Percentiles rank a stretch among this genome's conserved stretches.
Evolutionary conservation across 2,113 vertebrate genomes (phyloP).

Genomic region (Acanthochromis polyacanthus): DNA sequence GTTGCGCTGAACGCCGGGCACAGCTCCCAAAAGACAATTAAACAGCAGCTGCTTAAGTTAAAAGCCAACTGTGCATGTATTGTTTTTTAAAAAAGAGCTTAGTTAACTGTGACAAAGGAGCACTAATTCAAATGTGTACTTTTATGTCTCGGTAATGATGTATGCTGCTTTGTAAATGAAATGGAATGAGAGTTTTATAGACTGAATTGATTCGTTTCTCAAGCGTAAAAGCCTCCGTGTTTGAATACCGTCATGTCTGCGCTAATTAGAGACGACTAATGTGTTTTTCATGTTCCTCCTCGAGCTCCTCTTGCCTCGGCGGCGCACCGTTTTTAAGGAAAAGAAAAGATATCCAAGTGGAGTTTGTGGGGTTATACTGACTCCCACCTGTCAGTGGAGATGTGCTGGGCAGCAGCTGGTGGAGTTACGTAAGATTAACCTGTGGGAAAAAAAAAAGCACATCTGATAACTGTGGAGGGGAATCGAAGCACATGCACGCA

Average conservation of each 20-base stretch:
- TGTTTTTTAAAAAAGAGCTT: constrained; percentile 22
- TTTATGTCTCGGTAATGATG: constrained; percentile 48
- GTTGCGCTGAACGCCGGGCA: neutral
- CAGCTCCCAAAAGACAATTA: constrained; percentile 8
- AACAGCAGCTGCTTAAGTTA: constrained; percentile 29
- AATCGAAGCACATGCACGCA: constrained; percentile 8
- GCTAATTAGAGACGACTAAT: constrained; percentile 61
- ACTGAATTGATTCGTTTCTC: constrained; percentile 37
- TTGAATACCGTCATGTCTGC: constrained; percentile 29
- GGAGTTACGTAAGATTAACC: neutral
- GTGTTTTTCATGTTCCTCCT: constrained; percentile 48
- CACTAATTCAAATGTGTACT: constrained; percentile 50
- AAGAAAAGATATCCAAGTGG: constrained; percentile 35
- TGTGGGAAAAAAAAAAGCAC: neutral
- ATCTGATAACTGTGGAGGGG: neutral
- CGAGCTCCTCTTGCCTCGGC: constrained; percentile 8
- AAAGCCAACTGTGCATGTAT: constrained; percentile 11
- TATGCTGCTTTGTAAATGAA: constrained; percentile 37
- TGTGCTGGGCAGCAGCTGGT: constrained; percentile 25
- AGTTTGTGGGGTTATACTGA: constrained; percentile 11
- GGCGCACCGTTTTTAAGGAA: neutral
- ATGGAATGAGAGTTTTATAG: constrained; percentile 42
- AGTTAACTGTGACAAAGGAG: constrained; percentile 42
- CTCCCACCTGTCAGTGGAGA: constrained; percentile 18
- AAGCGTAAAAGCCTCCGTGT: constrained; percentile 32